A percentile compares a stretch with the other conserved stretches of the same genome.
These are phyloP conservation scores for Sebastiscus albofasciatus DNA, from an alignment of 2,797 vertebrate genomes.

Conservation along the genomic window DNA sequence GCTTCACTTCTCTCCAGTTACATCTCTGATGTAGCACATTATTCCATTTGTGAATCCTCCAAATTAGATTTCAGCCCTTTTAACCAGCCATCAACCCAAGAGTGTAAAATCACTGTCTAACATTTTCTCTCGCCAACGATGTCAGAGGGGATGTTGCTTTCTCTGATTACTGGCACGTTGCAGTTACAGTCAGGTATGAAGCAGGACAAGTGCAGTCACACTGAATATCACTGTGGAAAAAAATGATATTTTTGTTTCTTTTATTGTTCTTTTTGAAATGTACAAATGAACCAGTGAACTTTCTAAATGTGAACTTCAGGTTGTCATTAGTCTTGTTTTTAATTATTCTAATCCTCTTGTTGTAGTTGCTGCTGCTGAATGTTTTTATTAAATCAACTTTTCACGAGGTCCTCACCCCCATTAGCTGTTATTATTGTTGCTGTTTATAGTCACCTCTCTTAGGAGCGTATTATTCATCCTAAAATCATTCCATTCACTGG, in stretches of 20 bases:
- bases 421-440: background rate
- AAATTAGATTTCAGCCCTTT: slow-evolving; percentile 67
- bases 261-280: background rate
- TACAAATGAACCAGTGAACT: background rate
- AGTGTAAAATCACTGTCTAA: slow-evolving; percentile 19
- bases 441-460: background rate
- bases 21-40: slow-evolving; percentile 42
- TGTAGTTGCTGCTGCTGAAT: background rate
- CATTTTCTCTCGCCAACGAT: background rate
- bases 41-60: slow-evolving; percentile 52
- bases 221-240: background rate
- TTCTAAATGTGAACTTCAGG: background rate
- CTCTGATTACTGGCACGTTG: background rate
- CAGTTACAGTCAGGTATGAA: background rate
- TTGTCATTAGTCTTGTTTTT: background rate
- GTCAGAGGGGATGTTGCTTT: slow-evolving; percentile 15
- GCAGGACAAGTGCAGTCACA: background rate
- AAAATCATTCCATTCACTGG: background rate
- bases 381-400: background rate
- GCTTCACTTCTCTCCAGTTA: slow-evolving; percentile 49
- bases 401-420: background rate
- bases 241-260: background rate
- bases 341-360: background rate
- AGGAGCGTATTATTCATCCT: background rate
- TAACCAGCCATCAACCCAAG: slow-evolving; percentile 48